Percentiles rank a stretch among this genome's conserved stretches.
Conservation (phyloP, 2,113 vertebrate species). For the Prionailurus bengalensis region DNA sequence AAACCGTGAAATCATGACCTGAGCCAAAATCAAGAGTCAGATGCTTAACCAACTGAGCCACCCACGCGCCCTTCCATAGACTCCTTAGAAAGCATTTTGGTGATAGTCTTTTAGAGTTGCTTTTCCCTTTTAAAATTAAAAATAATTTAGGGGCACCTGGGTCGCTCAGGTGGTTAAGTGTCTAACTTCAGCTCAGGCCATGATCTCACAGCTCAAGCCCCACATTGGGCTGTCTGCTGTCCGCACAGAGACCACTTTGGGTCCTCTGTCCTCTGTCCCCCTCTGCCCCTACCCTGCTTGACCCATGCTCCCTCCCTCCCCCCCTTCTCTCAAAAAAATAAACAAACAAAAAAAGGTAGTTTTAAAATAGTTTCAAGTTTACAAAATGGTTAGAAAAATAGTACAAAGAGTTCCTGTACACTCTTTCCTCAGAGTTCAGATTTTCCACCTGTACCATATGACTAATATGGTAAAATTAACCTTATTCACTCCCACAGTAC, state of each 20-base stretch:
- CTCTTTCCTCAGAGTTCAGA: not conserved
- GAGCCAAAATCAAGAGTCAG: not conserved
- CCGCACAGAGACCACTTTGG: no score
- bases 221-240: no score
- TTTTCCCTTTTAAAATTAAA: not conserved
- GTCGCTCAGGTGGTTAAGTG: no score
- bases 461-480: not conserved
- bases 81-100: not conserved
- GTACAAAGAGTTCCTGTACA: not conserved
- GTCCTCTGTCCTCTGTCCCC: no score
- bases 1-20: not conserved
- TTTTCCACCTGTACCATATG: not conserved
- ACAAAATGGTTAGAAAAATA: not conserved
- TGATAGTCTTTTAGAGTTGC: not conserved
- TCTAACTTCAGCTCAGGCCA: no score
- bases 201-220: no score
- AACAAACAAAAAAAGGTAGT: no score
- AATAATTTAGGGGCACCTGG: not conserved
- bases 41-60: not conserved
- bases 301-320: no score
- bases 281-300: no score
- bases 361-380: not conserved
- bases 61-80: not conserved
- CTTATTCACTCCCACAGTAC: not conserved
- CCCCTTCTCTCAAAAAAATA: no score